These are phyloP conservation scores for Lethocerus indicus DNA, from an alignment of 1,140 invertebrate species.

Conservation along the genomic window DNA sequence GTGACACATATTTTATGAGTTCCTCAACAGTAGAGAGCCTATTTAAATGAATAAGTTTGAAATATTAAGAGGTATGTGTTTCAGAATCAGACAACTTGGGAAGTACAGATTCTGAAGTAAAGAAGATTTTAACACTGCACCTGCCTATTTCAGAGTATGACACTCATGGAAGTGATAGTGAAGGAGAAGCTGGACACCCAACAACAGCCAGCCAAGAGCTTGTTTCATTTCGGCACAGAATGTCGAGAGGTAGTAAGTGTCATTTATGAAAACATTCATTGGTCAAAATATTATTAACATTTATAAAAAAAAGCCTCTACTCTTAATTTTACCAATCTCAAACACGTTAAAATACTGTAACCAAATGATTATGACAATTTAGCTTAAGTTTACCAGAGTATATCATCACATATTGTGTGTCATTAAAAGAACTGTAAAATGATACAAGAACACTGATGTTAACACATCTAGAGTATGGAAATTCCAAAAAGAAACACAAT, in stretches of 20 bases:
- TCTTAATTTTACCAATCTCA: not conserved
- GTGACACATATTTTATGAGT: too few species aligned
- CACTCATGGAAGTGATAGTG: constrained; percentile 54
- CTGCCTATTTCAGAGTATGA: constrained; percentile 78
- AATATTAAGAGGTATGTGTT: constrained; percentile 26
- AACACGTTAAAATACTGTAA: not conserved
- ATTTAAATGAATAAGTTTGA: not conserved
- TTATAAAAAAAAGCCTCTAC: not conserved
- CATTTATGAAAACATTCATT: too few species aligned
- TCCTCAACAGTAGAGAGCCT: not conserved
- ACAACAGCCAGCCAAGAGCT: constrained; percentile 30
- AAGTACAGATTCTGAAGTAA: constrained; percentile 70
- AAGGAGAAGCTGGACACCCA: constrained; percentile 33
- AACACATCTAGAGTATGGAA: too few species aligned
- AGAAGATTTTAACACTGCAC: constrained; percentile 73
- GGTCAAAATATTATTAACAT: too few species aligned
- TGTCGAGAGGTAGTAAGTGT: constrained; percentile 30
- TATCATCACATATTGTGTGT: constrained; percentile 2
- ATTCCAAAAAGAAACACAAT: too few species aligned
- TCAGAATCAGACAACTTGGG: constrained; percentile 72
- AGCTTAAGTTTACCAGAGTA: not conserved
- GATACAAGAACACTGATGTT: too few species aligned
- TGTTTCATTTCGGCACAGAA: constrained; percentile 37
- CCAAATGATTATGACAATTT: not conserved
- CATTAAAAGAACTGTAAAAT: not conserved